Evolutionary conservation across 2,113 vertebrate species (phyloP).

Genomic region (Siniperca chuatsi): DNA sequence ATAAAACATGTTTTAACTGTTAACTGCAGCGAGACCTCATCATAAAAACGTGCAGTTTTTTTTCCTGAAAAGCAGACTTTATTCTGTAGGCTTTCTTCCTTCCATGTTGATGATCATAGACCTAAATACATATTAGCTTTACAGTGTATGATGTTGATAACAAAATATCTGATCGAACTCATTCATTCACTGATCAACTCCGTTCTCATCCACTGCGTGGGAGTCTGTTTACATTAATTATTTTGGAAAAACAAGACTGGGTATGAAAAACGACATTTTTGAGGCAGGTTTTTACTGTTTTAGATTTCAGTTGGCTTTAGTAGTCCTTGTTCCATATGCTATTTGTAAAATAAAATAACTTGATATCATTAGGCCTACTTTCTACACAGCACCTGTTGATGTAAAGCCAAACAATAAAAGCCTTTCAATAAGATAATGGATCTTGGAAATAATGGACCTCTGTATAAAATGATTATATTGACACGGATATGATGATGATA

Average conservation of each 20-base stretch:
- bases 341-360: neutral
- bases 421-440: neutral
- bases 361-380: neutral
- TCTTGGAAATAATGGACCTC: neutral
- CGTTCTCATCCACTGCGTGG: neutral
- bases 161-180: neutral
- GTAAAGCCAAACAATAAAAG: neutral
- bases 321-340: neutral
- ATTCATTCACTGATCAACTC: too few species aligned
- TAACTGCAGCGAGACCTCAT: neutral
- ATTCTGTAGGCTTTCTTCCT: neutral
- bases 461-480: too few species aligned
- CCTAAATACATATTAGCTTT: neutral
- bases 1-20: neutral
- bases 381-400: neutral
- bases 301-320: neutral
- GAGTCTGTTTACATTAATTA: neutral
- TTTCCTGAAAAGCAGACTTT: neutral
- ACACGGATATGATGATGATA: neutral
- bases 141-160: neutral
- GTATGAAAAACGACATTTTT: neutral
- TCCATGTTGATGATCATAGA: neutral
- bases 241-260: neutral
- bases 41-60: neutral
- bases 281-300: neutral